phyloP scores from a whole-genome alignment of 2,113 vertebrate species.

The Quiscalus mexicanus region DNA sequence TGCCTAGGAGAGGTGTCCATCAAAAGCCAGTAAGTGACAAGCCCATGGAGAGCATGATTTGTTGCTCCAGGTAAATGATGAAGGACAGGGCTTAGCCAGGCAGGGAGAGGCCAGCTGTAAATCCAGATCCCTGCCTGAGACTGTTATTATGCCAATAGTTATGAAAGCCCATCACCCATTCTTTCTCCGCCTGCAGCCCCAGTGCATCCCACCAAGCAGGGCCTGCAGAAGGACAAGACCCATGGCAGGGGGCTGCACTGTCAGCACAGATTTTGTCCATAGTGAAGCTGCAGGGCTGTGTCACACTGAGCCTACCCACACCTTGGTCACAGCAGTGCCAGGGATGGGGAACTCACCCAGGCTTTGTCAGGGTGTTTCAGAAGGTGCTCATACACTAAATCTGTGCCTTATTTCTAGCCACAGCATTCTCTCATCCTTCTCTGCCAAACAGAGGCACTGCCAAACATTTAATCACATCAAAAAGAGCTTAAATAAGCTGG shows the following conservation, averaged over 20 bases:
- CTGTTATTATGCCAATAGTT: background rate
- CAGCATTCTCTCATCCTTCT: background rate
- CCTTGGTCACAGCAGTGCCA: background rate
- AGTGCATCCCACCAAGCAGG: rapidly evolving
- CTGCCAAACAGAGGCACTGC: slow-evolving; percentile 17
- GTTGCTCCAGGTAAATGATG: background rate
- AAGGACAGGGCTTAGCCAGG: background rate
- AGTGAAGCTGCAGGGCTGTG: background rate
- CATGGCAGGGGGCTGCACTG: background rate
- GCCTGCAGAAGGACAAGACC: background rate
- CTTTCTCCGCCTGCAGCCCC: background rate
- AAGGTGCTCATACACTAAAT: background rate
- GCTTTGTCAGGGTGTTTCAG: background rate
- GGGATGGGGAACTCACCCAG: background rate
- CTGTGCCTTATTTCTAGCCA: background rate
- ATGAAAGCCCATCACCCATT: background rate
- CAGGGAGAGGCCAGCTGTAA: background rate
- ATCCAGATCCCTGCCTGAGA: background rate
- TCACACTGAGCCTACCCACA: background rate
- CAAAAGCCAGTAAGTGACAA: background rate
- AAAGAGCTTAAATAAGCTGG: slow-evolving; percentile 23
- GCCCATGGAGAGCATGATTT: background rate
- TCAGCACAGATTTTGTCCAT: background rate
- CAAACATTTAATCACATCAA: slow-evolving; percentile 43
- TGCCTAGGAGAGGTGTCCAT: background rate